These are phyloP conservation scores for Ciconia maguari DNA, from an alignment of 2,113 vertebrate species.

Conservation along the genomic window DNA sequence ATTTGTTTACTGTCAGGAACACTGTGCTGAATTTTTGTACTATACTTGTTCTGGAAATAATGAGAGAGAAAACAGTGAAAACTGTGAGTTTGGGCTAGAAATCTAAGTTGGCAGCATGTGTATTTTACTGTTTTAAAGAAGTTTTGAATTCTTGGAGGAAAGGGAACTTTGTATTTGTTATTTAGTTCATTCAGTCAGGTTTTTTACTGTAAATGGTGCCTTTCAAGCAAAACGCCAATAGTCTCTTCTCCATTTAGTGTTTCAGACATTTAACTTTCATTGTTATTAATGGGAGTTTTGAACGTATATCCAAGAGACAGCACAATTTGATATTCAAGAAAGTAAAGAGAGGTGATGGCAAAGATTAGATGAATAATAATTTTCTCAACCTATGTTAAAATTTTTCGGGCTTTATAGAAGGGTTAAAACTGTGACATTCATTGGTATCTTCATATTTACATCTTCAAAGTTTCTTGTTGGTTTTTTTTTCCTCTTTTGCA, in stretches of 20 bases:
- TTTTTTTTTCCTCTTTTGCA: not conserved
- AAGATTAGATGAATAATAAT: not conserved
- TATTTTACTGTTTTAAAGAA: not conserved
- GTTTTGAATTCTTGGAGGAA: not conserved
- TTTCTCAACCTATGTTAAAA: not conserved
- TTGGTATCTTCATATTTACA: not conserved
- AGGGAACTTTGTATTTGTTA: not conserved
- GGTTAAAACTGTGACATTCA: not conserved
- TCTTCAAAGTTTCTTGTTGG: not conserved
- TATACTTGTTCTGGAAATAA: not conserved
- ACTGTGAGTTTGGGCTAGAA: not conserved
- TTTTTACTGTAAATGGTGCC: not conserved
- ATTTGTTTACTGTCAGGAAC: not conserved
- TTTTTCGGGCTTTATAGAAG: not conserved
- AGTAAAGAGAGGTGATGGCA: not conserved
- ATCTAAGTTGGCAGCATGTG: not conserved
- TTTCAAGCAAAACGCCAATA: not conserved
- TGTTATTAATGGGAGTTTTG: not conserved
- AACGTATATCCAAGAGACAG: not conserved
- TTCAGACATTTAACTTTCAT: not conserved
- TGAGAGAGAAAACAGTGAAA: not conserved
- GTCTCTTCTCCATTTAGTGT: not conserved
- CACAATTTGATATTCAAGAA: not conserved
- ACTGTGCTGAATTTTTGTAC: not conserved
- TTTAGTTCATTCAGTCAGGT: not conserved